Evolutionary conservation across 2,797 vertebrate genomes (phyloP).

Genomic region (Ptychobarbus kaznakovi): DNA sequence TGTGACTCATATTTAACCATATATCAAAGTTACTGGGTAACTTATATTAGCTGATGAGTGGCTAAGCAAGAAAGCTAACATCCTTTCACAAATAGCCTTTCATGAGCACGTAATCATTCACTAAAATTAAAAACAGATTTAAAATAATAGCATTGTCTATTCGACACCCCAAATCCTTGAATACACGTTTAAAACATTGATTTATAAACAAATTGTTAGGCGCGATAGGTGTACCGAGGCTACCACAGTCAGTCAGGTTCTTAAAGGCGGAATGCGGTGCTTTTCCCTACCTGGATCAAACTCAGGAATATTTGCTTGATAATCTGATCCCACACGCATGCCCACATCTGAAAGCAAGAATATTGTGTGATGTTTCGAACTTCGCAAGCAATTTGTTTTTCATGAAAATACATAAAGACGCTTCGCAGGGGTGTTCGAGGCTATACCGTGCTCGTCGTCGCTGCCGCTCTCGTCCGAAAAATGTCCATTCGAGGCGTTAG

Average conservation of each 20-base stretch:
- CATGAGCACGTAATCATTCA: neutral
- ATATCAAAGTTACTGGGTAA: neutral
- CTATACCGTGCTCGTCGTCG: constrained; percentile 96
- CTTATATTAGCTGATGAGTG: constrained; percentile 2
- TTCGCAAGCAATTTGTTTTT: neutral
- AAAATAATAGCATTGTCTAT: neutral
- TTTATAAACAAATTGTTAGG: neutral
- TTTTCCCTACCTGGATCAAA: constrained; percentile 87
- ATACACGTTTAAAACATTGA: neutral
- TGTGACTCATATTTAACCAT: neutral
- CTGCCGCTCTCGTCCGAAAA: constrained; percentile 89
- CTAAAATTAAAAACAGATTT: neutral
- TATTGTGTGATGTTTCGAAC: neutral
- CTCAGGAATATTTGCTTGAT: constrained; percentile 93
- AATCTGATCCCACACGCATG: constrained; percentile 95
- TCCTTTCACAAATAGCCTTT: neutral
- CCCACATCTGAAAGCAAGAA: constrained; percentile 87
- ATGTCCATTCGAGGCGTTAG: constrained; percentile 87
- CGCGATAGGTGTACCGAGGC: constrained; percentile 59
- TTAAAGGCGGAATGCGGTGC: neutral
- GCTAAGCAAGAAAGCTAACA: constrained; percentile 29
- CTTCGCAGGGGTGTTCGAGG: constrained; percentile 76
- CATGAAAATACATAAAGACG: neutral
- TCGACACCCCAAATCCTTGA: neutral
- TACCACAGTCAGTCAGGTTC: constrained; percentile 59